A percentile compares a stretch with the other conserved stretches of the same genome.
Conservation (phyloP, 2,888 invertebrate genomes). For the Mythimna vitellina region DNA sequence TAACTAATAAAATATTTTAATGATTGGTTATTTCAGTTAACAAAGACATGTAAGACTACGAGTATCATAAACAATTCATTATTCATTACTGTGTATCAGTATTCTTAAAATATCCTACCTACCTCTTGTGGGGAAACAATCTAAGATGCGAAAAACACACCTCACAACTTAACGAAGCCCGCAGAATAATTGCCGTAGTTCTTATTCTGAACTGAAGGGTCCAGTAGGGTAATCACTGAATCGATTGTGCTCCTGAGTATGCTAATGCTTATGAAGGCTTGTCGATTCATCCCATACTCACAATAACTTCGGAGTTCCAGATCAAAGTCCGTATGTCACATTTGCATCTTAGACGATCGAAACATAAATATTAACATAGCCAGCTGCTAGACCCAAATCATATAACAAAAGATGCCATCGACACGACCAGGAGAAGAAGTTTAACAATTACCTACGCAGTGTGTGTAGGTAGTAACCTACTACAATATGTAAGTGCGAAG, state of each 20-base stretch:
- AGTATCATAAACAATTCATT: neutral
- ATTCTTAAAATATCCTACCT: too few species aligned
- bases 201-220: neutral
- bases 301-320: neutral
- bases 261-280: neutral
- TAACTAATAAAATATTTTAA: neutral
- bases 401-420: too few species aligned
- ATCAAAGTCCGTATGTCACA: neutral
- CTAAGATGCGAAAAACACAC: neutral
- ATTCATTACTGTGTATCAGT: neutral
- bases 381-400: too few species aligned
- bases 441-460: too few species aligned
- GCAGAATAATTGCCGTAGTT: neutral
- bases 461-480: neutral
- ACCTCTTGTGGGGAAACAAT: neutral
- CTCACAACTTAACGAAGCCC: neutral
- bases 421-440: too few species aligned
- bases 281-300: too few species aligned
- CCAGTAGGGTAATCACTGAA: neutral
- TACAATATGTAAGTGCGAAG: neutral
- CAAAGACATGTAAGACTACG: neutral
- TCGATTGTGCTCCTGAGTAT: neutral
- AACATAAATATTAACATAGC: too few species aligned
- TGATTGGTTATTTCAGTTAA: neutral
- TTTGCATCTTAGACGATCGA: neutral